Base-by-base conservation (phyloP, 2,888 invertebrate species). In the Yponomeuta plumbellus region DNA sequence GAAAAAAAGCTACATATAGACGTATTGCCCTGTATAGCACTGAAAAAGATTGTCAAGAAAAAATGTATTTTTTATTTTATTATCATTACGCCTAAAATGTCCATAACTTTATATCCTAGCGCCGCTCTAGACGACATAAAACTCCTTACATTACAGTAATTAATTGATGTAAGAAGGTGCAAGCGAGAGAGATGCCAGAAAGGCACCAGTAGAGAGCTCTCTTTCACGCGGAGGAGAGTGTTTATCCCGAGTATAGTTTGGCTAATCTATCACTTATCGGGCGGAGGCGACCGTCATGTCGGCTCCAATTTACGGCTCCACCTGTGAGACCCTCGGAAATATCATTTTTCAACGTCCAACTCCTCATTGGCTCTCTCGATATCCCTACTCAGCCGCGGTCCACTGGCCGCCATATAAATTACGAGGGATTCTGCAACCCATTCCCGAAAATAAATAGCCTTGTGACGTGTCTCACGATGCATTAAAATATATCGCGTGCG, bases 361-460 rank as follows among this genome's bases (percentile, higher is more conserved):
- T 76, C 72, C 78, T 80, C 83, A 79, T 80, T 73, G 74, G 74
- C 22, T 61, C 73, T 75, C 75, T 78, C 80, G 74, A 80, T 79
- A 78, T 75, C 83, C 83, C 83, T 80, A 74, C 77, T 83, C 81
- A 77, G 72, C 66, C 72, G 72, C 86, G 88, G 78, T 84, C 81
- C 75, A 76, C 77, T 84, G 88, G 77, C 79, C 82, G 75, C 81
- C 80, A 85, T 88, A 90, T 89, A 88, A 89, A 90, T 90, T 87
- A 82, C 77, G 64, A 69, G 70, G 78, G 78, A 79, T 80, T 64
- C 78, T 77, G 74, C 77, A 79, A 78, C 80, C 81, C 81, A 82
- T 81, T 81, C 65, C 21, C 78, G 80, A 76, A 83, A 84, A 87
- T 86, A 87, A 85, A 88, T 86, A 86, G 85, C 83, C 79, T 76